A percentile compares a stretch with the other conserved stretches of the same genome.
Evolutionary conservation across 2,113 vertebrate genomes (phyloP).

Genomic region (Lamprotornis superbus): DNA sequence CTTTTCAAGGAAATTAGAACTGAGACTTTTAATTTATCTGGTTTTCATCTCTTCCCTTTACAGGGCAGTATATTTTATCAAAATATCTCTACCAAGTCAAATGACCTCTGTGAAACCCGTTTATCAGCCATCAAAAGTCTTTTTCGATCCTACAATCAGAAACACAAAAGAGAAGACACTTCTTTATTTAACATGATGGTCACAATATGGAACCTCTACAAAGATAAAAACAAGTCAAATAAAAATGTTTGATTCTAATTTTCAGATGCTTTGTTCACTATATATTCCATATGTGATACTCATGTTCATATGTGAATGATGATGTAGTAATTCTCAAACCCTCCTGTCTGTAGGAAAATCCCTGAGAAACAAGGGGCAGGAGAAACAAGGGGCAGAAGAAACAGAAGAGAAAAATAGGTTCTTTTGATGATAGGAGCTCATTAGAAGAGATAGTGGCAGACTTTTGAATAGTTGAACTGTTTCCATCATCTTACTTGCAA

Average conservation of each 20-base stretch:
- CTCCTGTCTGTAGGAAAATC: neutral
- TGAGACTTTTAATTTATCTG: neutral
- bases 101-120: neutral
- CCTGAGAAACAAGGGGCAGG: neutral
- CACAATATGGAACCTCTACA: neutral
- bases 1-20: neutral
- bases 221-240: neutral
- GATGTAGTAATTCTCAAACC: neutral
- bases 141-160: neutral
- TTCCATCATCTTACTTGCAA: neutral
- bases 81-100: neutral
- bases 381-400: neutral
- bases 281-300: neutral
- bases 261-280: neutral
- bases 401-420: neutral
- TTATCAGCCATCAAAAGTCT: neutral
- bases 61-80: neutral
- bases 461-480: neutral
- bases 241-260: neutral
- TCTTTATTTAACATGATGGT: neutral
- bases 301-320: neutral
- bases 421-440: neutral
- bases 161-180: neutral
- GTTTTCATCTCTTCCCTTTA: neutral
- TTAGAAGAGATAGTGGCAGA: neutral